Evolutionary conservation across 2,888 invertebrate genomes (phyloP).

Genomic region (Adelognathus sp.): DNA sequence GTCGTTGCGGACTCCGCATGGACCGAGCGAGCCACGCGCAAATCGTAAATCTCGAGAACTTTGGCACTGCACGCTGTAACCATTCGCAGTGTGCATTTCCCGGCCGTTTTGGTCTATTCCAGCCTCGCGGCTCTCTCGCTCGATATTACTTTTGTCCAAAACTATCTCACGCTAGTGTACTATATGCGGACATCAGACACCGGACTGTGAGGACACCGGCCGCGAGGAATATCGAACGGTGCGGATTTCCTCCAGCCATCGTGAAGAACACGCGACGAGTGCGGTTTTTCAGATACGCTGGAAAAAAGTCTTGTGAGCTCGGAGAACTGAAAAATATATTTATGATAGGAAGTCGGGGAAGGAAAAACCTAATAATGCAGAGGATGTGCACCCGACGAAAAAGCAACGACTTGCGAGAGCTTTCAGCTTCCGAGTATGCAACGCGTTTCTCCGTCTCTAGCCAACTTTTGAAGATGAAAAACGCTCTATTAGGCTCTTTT

Average conservation of each 20-base stretch:
- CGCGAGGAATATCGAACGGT: slow-evolving; percentile 3
- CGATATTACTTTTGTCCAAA: slow-evolving; percentile 48
- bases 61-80: slow-evolving; percentile 36
- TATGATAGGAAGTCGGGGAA: not conserved
- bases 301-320: slow-evolving; percentile 34
- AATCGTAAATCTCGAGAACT: slow-evolving; percentile 54
- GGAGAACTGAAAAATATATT: not conserved
- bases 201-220: not conserved
- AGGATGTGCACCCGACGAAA: not conserved
- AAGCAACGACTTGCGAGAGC: not conserved
- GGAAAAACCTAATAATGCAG: slow-evolving; percentile 24
- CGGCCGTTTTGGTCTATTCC: not conserved
- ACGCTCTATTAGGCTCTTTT: slow-evolving; percentile 14
- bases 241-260: not conserved
- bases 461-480: slow-evolving; percentile 21
- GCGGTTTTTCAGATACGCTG: not conserved
- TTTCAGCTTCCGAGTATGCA: not conserved
- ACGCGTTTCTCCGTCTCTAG: slow-evolving; percentile 6
- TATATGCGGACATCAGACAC: not conserved
- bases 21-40: slow-evolving; percentile 27
- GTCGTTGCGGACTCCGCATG: slow-evolving; percentile 40
- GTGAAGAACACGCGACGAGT: slow-evolving; percentile 47
- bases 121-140: not conserved
- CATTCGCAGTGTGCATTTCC: slow-evolving; percentile 38
- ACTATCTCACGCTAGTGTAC: slow-evolving; percentile 8